Evolutionary conservation across 2,113 vertebrate species (phyloP).

Genomic region (Cephalopterus ornatus): DNA sequence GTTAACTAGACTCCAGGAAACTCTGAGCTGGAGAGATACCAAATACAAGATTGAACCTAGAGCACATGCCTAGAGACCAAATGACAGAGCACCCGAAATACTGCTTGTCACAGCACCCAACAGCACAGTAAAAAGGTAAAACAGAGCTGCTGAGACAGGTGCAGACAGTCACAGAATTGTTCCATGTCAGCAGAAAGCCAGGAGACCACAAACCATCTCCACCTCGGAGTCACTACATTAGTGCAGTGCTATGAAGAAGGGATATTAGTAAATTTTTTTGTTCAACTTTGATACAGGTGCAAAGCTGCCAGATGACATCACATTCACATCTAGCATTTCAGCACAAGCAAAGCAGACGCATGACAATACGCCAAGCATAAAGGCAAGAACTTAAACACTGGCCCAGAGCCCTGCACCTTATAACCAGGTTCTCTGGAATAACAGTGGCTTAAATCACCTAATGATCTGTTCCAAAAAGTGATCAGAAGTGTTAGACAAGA

Average conservation of each 20-base stretch:
- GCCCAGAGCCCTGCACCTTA: background rate
- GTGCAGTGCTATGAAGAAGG: background rate
- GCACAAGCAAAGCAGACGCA: rapidly evolving
- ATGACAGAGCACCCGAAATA: background rate
- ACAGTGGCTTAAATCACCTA: background rate
- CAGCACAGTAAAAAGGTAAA: background rate
- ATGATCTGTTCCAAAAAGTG: background rate
- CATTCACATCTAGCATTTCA: background rate
- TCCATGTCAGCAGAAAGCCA: background rate
- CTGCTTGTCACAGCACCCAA: background rate
- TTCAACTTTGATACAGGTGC: background rate
- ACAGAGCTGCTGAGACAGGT: background rate
- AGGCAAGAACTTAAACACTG: background rate
- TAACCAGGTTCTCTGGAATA: background rate
- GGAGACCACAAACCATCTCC: background rate
- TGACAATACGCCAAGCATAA: background rate
- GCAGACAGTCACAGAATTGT: background rate
- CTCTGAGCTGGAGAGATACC: background rate
- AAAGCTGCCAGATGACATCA: background rate
- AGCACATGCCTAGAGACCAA: background rate
- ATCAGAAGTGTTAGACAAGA: background rate
- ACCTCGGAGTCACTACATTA: background rate
- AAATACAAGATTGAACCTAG: rapidly evolving
- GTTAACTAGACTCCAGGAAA: background rate
- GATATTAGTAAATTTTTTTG: rapidly evolving